Evolutionary conservation across 1,140 invertebrate genomes (phyloP), one percentile per base, ranked within the genome.

Genomic region (Drosophila ambigua): DNA sequence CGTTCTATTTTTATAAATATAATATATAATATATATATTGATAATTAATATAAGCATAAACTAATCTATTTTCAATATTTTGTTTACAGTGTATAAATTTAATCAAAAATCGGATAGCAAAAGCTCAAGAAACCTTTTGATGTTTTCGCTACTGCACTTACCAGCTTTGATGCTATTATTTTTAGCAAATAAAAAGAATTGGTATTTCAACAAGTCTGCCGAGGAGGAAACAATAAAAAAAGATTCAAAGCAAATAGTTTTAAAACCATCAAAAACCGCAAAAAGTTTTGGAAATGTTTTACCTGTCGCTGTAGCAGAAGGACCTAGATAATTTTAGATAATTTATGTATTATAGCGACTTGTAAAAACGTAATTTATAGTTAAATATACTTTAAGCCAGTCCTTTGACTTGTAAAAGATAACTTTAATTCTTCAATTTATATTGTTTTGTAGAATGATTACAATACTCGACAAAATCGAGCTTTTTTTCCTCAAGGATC

Each of bases 121-220:
- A 58, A 97, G 95, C 91, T 98, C 98, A 1, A 94, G 98, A 67
- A 98, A 96, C 92, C 92, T 99, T 20, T 99, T 99, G 91, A 94
- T 96, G 68, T 99, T 97, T 93, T 98, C 97, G 28, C 92, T 99
- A 26, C 93, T 99, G 68, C 98, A 99, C 92, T 92, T 99, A 35
- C 99, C 99, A 24, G 92, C 94, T 4, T 91, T 99, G 20, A 97
- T 99, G 95, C 89, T 97, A 52, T 92, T 99, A 48, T 97, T 99
- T 94, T 92, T 98, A 67, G 92, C 97, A 35, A 97, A 96, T 92
- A 98, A 98, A 91, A 97, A 97, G 76, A 93, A 95, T 77, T 96
- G 95, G 95, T 92, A 77, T 48, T 78, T 90, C 45, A 64, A 71
- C 15, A 83, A 90, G 24, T 13, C 51, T 9, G 13, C 45, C 8